phyloP scores from a whole-genome alignment of 1,140 invertebrate species.

The Stenopsyche tienmushanensis region DNA sequence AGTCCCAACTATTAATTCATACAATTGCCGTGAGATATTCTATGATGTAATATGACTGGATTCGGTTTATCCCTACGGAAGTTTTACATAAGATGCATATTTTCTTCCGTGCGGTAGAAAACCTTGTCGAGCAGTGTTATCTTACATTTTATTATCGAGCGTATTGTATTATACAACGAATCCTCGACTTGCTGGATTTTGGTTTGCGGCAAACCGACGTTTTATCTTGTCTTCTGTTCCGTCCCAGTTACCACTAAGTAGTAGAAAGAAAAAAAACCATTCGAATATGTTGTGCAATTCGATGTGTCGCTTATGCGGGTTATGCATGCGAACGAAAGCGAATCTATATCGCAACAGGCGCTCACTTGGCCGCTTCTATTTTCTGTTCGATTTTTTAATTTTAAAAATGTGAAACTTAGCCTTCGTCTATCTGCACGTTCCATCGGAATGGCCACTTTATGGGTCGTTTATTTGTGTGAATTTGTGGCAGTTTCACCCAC shows the following conservation, averaged over 20 bases:
- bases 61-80: too few species aligned
- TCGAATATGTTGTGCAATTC: background rate
- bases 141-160: background rate
- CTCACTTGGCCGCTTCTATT: too few species aligned
- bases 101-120: background rate
- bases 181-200: background rate
- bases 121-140: background rate
- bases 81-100: too few species aligned
- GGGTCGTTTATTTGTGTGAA: background rate
- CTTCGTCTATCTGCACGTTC: too few species aligned
- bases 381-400: too few species aligned
- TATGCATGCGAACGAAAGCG: background rate
- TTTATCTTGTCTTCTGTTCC: background rate
- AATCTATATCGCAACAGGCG: too few species aligned
- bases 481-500: background rate
- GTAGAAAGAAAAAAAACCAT: background rate
- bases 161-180: background rate
- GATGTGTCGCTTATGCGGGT: background rate
- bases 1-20: too few species aligned
- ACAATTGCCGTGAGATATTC: too few species aligned
- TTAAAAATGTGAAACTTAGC: background rate
- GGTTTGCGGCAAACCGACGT: background rate
- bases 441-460: background rate
- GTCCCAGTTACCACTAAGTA: background rate
- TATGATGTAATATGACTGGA: too few species aligned